phyloP scores from a whole-genome alignment of 2,888 invertebrate genomes.

The Sinhomidia bicolor region DNA sequence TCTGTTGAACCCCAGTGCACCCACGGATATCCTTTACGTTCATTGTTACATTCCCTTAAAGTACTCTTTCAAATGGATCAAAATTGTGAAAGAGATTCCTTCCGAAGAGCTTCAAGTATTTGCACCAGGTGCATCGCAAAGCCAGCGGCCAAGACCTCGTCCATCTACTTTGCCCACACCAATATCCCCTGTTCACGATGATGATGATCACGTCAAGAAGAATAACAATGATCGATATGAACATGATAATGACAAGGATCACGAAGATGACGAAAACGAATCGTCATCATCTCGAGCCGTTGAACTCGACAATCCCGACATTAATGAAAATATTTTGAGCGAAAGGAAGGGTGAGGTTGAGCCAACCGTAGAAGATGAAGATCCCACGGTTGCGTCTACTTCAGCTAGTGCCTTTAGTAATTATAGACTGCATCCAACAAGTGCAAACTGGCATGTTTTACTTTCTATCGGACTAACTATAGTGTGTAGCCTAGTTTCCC shows the following conservation, averaged over 20 bases:
- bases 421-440: slow-evolving; percentile 59
- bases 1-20: slow-evolving; percentile 66
- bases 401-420: slow-evolving; percentile 56
- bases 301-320: slow-evolving; percentile 67
- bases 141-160: slow-evolving; percentile 30
- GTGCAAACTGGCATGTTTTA: slow-evolving; percentile 70
- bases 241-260: background rate
- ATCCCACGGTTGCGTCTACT: slow-evolving; percentile 62
- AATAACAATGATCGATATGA: background rate
- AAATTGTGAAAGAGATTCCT: slow-evolving; percentile 74
- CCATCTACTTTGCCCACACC: slow-evolving; percentile 14
- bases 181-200: background rate
- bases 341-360: slow-evolving; percentile 71
- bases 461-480: slow-evolving; percentile 71
- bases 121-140: background rate
- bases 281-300: slow-evolving; percentile 60
- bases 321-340: slow-evolving; percentile 70
- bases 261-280: slow-evolving; percentile 50
- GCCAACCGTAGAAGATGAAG: slow-evolving; percentile 60
- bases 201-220: background rate
- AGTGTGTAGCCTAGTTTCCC: slow-evolving; percentile 70
- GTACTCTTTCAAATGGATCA: slow-evolving; percentile 78
- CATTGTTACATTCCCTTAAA: slow-evolving; percentile 78
- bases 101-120: slow-evolving; percentile 67
- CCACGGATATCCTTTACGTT: slow-evolving; percentile 69